phyloP scores from a whole-genome alignment of 2,797 vertebrate genomes.

The Gymnothorax javanicus region DNA sequence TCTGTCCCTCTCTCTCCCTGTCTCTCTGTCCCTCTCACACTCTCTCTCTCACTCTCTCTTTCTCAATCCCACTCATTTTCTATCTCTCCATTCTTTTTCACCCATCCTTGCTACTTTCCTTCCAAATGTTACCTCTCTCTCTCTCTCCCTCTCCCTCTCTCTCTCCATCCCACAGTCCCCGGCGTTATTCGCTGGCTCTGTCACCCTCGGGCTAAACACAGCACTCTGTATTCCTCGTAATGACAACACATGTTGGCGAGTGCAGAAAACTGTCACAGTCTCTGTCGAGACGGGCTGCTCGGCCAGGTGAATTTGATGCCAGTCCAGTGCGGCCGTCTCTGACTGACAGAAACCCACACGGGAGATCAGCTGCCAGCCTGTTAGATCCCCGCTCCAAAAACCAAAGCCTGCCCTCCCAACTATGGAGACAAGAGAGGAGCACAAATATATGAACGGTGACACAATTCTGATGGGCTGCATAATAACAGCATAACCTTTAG shows the following conservation, averaged over 20 bases:
- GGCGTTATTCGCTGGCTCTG: background rate
- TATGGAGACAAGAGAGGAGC: background rate
- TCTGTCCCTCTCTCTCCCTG: background rate
- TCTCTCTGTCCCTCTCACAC: no score
- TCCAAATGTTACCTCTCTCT: conserved; percentile 39
- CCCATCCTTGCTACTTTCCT: no score
- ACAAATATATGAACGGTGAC: no score
- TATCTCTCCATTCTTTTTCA: background rate
- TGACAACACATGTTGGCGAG: conserved; percentile 42
- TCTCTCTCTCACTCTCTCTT: background rate
- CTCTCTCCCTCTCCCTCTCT: conserved; percentile 33
- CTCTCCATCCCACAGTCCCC: background rate
- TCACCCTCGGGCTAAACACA: conserved; percentile 36
- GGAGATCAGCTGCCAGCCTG: background rate
- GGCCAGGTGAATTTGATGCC: conserved; percentile 17
- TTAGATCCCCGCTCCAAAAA: background rate
- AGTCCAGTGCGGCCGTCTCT: background rate
- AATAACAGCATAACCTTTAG: no score
- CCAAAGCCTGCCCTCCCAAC: background rate
- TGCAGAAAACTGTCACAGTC: conserved; percentile 30
- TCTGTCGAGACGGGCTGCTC: conserved; percentile 20
- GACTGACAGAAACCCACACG: background rate
- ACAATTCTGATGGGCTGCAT: no score
- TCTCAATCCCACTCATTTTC: conserved; percentile 1
- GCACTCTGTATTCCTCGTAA: conserved; percentile 30